Percentiles rank a stretch among this genome's conserved stretches.
Evolutionary conservation across 2,888 invertebrate genomes (phyloP).

Genomic region (Tanytarsus gracilentus): DNA sequence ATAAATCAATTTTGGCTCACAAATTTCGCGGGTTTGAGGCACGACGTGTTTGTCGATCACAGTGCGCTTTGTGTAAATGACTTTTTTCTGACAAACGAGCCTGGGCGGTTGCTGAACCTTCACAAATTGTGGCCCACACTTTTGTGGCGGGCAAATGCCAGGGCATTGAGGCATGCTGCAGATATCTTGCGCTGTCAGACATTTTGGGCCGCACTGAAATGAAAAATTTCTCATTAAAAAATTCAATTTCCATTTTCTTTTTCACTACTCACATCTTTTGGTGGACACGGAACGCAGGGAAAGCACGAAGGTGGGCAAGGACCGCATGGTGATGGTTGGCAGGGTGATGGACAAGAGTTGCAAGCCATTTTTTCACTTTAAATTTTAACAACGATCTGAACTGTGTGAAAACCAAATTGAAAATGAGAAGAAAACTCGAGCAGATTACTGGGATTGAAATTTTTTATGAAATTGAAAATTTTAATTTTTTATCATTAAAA

Average conservation of each 20-base stretch:
- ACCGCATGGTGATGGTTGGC: too few relatives aligned
- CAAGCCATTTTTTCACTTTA: too few relatives aligned
- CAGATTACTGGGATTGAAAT: too few relatives aligned
- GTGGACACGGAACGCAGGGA: not conserved
- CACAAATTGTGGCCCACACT: slow-evolving; percentile 36
- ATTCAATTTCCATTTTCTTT: not conserved
- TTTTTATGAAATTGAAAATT: too few relatives aligned
- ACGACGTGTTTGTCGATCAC: slow-evolving; percentile 36
- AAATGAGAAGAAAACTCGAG: too few relatives aligned
- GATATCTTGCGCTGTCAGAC: slow-evolving; percentile 37
- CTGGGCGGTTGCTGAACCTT: slow-evolving; percentile 40
- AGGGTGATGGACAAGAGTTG: too few relatives aligned
- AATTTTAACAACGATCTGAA: too few relatives aligned
- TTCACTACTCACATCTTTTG: not conserved
- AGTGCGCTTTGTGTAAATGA: slow-evolving; percentile 34
- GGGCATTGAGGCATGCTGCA: slow-evolving; percentile 39
- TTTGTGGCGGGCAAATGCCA: slow-evolving; percentile 37
- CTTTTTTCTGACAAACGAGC: slow-evolving; percentile 38
- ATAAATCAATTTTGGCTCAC: slow-evolving; percentile 38
- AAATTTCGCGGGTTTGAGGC: slow-evolving; percentile 35
- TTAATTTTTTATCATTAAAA: too few relatives aligned
- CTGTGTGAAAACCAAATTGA: too few relatives aligned
- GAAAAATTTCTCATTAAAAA: not conserved
- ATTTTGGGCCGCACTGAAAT: slow-evolving; percentile 37
- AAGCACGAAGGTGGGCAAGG: too few relatives aligned